phyloP scores from a whole-genome alignment of 2,113 vertebrate species.

The Ceyx margarethae region DNA sequence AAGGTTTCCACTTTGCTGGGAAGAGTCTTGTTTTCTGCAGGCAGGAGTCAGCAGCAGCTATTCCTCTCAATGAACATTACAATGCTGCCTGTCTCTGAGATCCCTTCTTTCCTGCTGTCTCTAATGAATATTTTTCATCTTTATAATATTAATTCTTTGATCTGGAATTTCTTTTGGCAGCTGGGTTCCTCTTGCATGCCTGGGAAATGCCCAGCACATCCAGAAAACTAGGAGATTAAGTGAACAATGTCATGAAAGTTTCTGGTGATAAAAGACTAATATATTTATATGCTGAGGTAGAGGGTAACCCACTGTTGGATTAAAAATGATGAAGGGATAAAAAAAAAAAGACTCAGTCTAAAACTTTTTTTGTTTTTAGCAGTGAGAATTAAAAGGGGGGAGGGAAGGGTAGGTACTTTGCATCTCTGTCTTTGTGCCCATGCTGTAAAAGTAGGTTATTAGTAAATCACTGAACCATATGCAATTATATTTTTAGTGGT shows the following conservation, averaged over 20 bases:
- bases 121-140: background rate
- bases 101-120: background rate
- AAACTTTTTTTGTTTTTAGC: background rate
- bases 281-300: background rate
- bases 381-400: background rate
- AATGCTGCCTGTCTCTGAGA: background rate
- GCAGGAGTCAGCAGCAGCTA: background rate
- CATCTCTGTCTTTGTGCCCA: background rate
- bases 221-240: background rate
- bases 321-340: background rate
- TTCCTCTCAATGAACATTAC: background rate
- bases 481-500: background rate
- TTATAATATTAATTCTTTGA: background rate
- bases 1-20: background rate
- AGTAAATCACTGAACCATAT: background rate
- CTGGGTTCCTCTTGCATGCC: background rate
- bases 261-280: background rate
- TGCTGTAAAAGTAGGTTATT: background rate
- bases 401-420: background rate
- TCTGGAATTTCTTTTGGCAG: background rate
- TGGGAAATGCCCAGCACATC: background rate
- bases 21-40: background rate
- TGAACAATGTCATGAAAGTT: background rate
- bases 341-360: background rate
- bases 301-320: background rate